These are phyloP conservation scores for Andricus grossulariae DNA, from an alignment of 1,140 invertebrate genomes.

Conservation along the genomic window DNA sequence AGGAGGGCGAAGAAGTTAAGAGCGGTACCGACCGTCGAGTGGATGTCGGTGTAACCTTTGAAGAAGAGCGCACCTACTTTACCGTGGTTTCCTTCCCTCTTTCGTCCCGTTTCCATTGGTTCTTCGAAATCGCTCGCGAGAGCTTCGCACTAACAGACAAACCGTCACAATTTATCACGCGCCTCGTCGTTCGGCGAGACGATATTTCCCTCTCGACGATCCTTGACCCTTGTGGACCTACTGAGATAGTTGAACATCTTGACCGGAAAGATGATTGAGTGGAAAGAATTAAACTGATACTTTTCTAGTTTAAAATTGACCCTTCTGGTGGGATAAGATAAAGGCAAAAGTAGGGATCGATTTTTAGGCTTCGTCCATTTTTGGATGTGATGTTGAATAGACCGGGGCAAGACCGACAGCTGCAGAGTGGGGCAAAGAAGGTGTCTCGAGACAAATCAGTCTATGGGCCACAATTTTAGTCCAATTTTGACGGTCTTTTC, in stretches of 20 bases:
- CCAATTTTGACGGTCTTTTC: too few relatives aligned
- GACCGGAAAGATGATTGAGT: not conserved
- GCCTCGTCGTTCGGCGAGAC: slow-evolving; percentile 23
- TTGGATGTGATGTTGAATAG: too few relatives aligned
- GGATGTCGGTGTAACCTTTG: slow-evolving; percentile 30
- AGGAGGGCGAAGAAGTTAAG: slow-evolving; percentile 29
- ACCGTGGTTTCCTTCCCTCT: slow-evolving; percentile 22
- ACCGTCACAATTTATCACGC: slow-evolving; percentile 26
- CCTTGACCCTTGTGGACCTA: slow-evolving; percentile 10
- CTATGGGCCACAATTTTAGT: too few relatives aligned
- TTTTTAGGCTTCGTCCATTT: too few relatives aligned
- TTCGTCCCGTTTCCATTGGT: slow-evolving; percentile 19
- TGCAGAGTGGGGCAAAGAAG: too few relatives aligned
- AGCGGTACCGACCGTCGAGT: slow-evolving; percentile 30
- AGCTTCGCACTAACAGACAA: slow-evolving; percentile 13
- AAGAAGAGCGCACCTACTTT: slow-evolving; percentile 31
- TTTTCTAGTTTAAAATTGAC: too few relatives aligned
- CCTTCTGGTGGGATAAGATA: too few relatives aligned
- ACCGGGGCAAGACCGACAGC: too few relatives aligned
- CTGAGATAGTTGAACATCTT: not conserved
- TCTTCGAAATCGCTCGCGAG: slow-evolving; percentile 22
- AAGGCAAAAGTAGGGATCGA: too few relatives aligned
- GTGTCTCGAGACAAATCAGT: too few relatives aligned
- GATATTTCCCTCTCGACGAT: slow-evolving; percentile 19
- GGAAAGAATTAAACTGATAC: too few relatives aligned